Base-by-base conservation (phyloP, 1,140 invertebrate genomes). In the Lerema accius region DNA sequence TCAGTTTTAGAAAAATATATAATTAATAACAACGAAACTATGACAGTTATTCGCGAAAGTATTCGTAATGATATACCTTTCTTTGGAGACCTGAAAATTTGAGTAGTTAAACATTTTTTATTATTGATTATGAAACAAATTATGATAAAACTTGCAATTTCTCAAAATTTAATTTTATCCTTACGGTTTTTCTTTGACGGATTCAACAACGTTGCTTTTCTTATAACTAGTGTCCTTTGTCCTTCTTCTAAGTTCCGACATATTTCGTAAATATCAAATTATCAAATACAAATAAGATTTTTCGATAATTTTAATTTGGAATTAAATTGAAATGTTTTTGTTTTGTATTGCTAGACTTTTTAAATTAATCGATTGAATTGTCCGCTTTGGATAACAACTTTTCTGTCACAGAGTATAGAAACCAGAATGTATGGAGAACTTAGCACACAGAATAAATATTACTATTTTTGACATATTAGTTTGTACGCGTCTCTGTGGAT, bases 1-100 rank as follows among this genome's bases (percentile, higher is more conserved):
- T 91, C 84, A 53, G 92, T 90, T 83, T 92, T 94, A 45, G 93
- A 93, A 81, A 94, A 95, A 91, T 95, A 95, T 2, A 95, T 72
- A 40, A 90, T 63, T 16, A 80, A 76, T 1, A 90, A 59, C 9
- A 90, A 61, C 13, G 84, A 86, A 61, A 69, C 56, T 65, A 86
- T 84, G 19, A 89, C 80, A 13, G 84, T 80, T 11, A 69, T 59
- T 35, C 84, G 76, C 32, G 84, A 84, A 11, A 86, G 11, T 39
- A 82, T 35, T 67, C 69, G 71, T 14, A 86, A 28, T n/a, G 79
- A 69, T 50, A 82, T 60, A 19, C 72, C 74, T 37, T 63, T 75
- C 16, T 73, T 78, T 19, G 53, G 1, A 13, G 62, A 65, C 48
- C 84, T 86, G 69, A 59, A 84, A 84, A 60, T 37, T 35, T 37